Evolutionary conservation across 2,113 vertebrate species (phyloP), one percentile per base, ranked within the genome.

Genomic region (Gobiocypris rarus): DNA sequence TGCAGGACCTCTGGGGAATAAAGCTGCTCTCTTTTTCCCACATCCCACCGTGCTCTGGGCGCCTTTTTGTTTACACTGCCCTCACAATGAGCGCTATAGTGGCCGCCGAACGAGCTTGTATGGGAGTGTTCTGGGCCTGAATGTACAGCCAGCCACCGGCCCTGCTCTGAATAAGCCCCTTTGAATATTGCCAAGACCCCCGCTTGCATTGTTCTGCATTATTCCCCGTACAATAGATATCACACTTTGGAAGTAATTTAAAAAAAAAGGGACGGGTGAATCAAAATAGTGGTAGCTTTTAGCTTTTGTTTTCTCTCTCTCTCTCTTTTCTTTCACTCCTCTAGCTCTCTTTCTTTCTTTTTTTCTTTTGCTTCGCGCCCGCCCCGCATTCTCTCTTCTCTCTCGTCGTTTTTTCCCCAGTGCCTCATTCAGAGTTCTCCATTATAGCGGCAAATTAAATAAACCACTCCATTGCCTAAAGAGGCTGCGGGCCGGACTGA

Each of bases 391-490:
- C 82, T 65, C 81, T 83, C 48, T 59, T 83, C 76, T 74, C 74
- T 76, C 80, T 87, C 85, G 74, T 67, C 19, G 67, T 13, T 85
- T 80, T 71, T 77, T 79, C 89, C 95, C 96, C 95, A 92, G 92
- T 93, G 94, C 95, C 95, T 96, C 96, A 96, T 96, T 97, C 96
- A 95, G 93, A 94, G 92, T 95, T 93, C 94, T 95, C 96, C 92
- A 97, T 98, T 97, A 97, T 97, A 94, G 94, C 94, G 95, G 95
- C 96, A 97, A 99, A 98, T 99, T 97, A 98, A 99, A 98, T 98
- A 97, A 98, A 97, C 95, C 96, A 94, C 95, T 93, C 95, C 93
- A 95, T 93, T 91, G 95, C 95, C 95, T 92, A 92, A 91, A 95
- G 93, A 94, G 95, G 93, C 95, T 93, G 87, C 88, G 94, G 92